These are phyloP conservation scores for Bettongia penicillata DNA, from an alignment of 2,113 vertebrate genomes.

Conservation along the genomic window DNA sequence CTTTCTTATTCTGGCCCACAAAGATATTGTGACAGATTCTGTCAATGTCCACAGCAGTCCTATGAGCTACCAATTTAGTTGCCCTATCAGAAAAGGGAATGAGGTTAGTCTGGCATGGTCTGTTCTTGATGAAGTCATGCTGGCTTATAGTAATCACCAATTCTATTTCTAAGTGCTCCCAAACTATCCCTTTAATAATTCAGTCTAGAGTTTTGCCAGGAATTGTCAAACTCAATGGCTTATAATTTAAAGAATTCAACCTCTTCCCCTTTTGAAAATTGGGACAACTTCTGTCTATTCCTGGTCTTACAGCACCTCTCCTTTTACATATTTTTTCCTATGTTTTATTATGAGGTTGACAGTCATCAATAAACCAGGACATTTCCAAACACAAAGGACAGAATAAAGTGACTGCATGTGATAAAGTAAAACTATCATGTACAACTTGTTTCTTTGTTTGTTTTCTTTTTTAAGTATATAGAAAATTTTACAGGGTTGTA, in stretches of 20 bases:
- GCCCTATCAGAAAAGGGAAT: neutral
- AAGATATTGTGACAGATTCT: neutral
- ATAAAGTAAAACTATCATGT: neutral
- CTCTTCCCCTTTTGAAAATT: neutral
- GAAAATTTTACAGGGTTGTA: neutral
- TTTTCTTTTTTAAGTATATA: neutral
- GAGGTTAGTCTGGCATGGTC: neutral
- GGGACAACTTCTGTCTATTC: neutral
- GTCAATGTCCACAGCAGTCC: neutral
- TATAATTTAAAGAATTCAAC: neutral
- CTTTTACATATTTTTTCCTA: neutral
- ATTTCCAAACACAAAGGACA: neutral
- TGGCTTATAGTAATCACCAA: slow-evolving; percentile 3
- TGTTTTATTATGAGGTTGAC: neutral
- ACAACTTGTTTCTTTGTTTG: neutral
- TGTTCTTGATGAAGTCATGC: neutral
- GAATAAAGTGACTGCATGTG: neutral
- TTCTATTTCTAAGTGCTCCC: neutral
- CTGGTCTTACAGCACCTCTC: neutral
- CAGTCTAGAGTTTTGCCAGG: neutral
- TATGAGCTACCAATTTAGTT: slow-evolving; percentile 5
- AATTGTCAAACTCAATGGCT: neutral
- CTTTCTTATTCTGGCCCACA: neutral
- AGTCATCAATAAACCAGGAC: neutral
- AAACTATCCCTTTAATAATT: neutral